Conservation (phyloP, 1,140 invertebrate genomes). For the Drosophila simulans region DNA sequence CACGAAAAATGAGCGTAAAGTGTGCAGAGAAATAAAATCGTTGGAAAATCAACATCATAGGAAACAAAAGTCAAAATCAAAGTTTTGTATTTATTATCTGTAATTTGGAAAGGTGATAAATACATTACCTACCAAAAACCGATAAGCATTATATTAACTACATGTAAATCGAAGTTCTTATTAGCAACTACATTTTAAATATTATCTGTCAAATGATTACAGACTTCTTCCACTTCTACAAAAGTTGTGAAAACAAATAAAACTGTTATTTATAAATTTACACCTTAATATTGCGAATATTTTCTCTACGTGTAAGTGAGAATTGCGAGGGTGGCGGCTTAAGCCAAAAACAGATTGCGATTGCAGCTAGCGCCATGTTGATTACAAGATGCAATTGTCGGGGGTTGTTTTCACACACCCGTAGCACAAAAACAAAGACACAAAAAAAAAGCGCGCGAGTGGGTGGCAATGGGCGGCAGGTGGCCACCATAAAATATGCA, state of each 20-base stretch:
- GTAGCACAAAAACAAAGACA: constrained; percentile 6
- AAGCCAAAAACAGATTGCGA: constrained; percentile 38
- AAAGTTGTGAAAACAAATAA: too few relatives aligned
- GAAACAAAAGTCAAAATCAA: too few relatives aligned
- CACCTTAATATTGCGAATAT: too few relatives aligned
- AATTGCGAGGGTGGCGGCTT: constrained; percentile 27
- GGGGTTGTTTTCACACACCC: constrained; percentile 34
- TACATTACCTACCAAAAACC: too few relatives aligned
- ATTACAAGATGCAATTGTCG: constrained; percentile 62
- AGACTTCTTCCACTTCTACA: too few relatives aligned
- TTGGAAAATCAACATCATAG: background rate
- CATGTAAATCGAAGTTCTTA: too few relatives aligned
- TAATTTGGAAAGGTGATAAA: too few relatives aligned
- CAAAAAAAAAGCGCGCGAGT: constrained; percentile 7
- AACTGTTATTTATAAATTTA: too few relatives aligned
- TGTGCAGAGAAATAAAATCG: constrained; percentile 5
- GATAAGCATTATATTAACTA: too few relatives aligned
- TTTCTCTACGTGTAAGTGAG: constrained; percentile 12
- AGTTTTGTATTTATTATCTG: too few relatives aligned
- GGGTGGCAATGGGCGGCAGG: constrained; percentile 44
- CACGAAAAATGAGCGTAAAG: constrained; percentile 46
- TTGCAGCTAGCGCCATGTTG: constrained; percentile 38
- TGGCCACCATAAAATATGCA: constrained; percentile 67
- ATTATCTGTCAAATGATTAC: too few relatives aligned
- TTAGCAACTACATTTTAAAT: too few relatives aligned